A percentile compares a stretch with the other conserved stretches of the same genome.
Conservation (phyloP, 2,888 invertebrate genomes). For the Phortica magna region DNA sequence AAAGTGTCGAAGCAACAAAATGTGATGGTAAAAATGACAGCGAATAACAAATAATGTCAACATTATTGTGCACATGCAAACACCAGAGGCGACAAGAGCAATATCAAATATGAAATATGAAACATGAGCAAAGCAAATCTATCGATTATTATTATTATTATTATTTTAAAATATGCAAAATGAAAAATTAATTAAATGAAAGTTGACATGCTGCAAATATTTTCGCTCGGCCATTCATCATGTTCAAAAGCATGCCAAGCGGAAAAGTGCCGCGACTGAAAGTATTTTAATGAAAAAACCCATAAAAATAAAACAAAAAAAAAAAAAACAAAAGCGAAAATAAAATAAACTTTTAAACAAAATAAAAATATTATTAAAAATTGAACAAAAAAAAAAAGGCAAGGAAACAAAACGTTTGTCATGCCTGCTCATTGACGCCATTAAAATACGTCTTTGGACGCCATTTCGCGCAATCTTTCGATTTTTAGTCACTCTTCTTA, state of each 20-base stretch:
- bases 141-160: background rate
- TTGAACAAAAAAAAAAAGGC: background rate
- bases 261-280: background rate
- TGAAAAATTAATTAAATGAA: constrained; percentile 17
- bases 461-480: background rate
- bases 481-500: background rate
- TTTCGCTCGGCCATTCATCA: constrained; percentile 10
- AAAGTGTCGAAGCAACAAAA: background rate
- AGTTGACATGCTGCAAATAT: background rate
- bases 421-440: constrained; percentile 17
- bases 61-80: no score
- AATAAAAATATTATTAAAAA: constrained; percentile 28
- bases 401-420: constrained; percentile 19
- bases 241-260: constrained; percentile 1
- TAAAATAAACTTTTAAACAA: background rate
- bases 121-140: background rate
- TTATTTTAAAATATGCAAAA: background rate
- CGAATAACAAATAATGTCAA: no score
- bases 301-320: background rate
- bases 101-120: no score
- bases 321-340: background rate
- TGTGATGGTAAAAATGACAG: background rate
- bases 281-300: background rate
- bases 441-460: constrained; percentile 14
- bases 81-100: no score